Percentiles rank a stretch among this genome's conserved stretches.
These are phyloP conservation scores for Parazoanthus atlanticus DNA, from an alignment of 92 coral and sea anemone species.

Conservation along the genomic window DNA sequence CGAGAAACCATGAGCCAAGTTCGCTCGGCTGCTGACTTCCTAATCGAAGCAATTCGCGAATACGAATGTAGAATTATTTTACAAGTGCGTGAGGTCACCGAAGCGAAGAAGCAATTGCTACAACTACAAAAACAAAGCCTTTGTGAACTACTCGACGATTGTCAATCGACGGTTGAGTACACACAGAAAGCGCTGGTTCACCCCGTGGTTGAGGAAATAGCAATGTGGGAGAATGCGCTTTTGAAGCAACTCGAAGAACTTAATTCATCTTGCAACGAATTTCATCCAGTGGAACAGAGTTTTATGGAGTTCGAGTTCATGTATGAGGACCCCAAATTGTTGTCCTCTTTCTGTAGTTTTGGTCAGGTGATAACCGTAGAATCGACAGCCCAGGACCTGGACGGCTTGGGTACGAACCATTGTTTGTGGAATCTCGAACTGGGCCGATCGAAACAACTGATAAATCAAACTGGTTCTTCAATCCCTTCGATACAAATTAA, in stretches of 20 bases:
- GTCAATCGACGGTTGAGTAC: conserved; percentile 43
- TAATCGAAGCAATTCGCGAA: conserved; percentile 26
- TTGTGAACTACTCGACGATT: conserved; percentile 28
- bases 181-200: conserved; percentile 28
- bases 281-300: conserved; percentile 34
- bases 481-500: conserved; percentile 7
- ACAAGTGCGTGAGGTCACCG: conserved; percentile 29
- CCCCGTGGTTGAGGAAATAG: conserved; percentile 33
- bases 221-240: conserved; percentile 36
- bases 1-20: conserved; percentile 39
- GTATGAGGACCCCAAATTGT: conserved; percentile 26
- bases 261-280: conserved; percentile 18
- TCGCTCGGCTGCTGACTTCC: conserved; percentile 22
- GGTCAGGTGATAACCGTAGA: conserved; percentile 32
- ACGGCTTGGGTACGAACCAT: not conserved
- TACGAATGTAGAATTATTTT: conserved; percentile 31
- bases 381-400: not conserved
- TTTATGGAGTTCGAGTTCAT: conserved; percentile 33
- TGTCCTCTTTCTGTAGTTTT: conserved; percentile 25
- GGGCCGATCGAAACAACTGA: not conserved
- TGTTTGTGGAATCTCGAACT: not conserved
- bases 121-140: conserved; percentile 29
- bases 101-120: conserved; percentile 34
- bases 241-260: conserved; percentile 24
- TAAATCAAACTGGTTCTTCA: not conserved